Evolutionary conservation across 37 sponge, comb jelly and placozoan genomes (phyloP).

Genomic region (Halisarca cf. caerulea): DNA sequence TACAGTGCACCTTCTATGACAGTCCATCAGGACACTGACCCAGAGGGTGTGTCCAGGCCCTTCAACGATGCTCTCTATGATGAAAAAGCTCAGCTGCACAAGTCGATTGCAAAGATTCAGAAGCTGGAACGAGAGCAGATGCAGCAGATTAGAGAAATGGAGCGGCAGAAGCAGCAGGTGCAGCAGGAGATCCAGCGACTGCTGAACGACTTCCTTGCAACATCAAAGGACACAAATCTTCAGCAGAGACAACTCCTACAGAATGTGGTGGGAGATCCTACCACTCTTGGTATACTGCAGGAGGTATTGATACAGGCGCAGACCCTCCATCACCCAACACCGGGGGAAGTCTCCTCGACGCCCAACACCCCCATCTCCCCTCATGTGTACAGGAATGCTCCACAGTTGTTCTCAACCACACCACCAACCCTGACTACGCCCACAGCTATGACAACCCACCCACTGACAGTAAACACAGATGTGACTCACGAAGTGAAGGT

Average conservation of each 20-base stretch:
- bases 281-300: constrained; percentile 39
- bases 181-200: constrained; percentile 38
- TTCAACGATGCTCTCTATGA: constrained; percentile 2
- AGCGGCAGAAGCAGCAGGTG: constrained; percentile 42
- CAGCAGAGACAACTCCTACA: constrained; percentile 44
- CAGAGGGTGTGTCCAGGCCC: not conserved
- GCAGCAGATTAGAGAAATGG: constrained; percentile 50
- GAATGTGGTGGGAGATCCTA: constrained; percentile 49
- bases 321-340: not conserved
- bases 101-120: constrained; percentile 5
- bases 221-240: not conserved
- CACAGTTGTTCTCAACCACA: not conserved
- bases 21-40: not conserved
- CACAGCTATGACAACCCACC: not conserved
- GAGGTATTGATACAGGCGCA: constrained; percentile 5
- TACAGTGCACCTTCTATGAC: not conserved
- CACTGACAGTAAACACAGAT: not conserved
- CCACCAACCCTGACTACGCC: not conserved
- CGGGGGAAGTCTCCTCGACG: not conserved
- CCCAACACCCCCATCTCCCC: not conserved
- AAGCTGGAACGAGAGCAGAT: constrained; percentile 26
- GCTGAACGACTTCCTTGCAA: constrained; percentile 8
- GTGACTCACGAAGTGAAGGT: too few relatives aligned
- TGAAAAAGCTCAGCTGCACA: constrained; percentile 14
- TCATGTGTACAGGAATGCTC: not conserved